Base-by-base conservation (phyloP, 1,140 invertebrate species). In the Lucilia sericata region DNA sequence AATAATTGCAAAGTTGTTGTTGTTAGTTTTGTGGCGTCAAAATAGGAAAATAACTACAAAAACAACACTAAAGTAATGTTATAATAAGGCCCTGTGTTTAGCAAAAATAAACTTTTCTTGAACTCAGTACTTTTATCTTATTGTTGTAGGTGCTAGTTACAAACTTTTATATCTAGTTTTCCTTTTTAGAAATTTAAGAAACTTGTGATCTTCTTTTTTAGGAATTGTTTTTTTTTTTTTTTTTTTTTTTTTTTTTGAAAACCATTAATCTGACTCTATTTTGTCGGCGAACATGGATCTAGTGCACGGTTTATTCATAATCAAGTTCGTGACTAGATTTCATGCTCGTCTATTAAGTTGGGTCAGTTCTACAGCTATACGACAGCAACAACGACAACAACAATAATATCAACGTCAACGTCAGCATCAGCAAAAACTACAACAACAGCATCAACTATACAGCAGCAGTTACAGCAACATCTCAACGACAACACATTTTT, bases 311-410 rank as follows among this genome's bases (percentile, higher is more conserved):
- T 89, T 88, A 85, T 85, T 88, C 88, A 91, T 91, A 89, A 91
- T 91, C 89, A 91, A 91, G 87, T 91, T 91, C 90, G 90, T 91
- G 90, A 91, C 90, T 91, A 91, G 90, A 91, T 91, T 90, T 91
- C 90, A 91, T 91, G 90, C 90, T 91, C 90, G 90, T 91, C 90
- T 91, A 91, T 91, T 91, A 91, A 91, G 90, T 91, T 90, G 89
- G 89, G 89, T 91, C 89, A 91, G 88, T 86, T 90, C 89, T 85
- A 84, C 85, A 81, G 86, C 75, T 14, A 76, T n/a, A n/a, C 55
- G 17, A n/a, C 55, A 65, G n/a, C 60, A 65, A 70, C 65, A 70
- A 70, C n/a, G 10, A 25, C 65, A 19, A 70, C 19, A 19, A 70
- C 5, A 19, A 5, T 19, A 70, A 5, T 8, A 25, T 10, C 65